Base-by-base conservation (phyloP, 2,888 invertebrate genomes). In the Acleris sparsana region DNA sequence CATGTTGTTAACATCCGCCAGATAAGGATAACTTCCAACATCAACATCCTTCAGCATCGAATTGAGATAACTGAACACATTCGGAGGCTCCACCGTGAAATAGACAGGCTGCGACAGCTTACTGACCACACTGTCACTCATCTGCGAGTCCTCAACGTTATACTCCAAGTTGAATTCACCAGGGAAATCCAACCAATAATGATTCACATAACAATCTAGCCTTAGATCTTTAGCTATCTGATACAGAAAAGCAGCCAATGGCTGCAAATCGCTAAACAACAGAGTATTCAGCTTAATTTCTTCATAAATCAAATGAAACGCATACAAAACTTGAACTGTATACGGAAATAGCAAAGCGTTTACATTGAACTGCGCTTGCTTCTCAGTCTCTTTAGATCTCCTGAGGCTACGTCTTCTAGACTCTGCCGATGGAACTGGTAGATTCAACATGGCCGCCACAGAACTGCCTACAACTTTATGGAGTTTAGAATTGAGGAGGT, bases 141-240 rank as follows among this genome's bases (percentile, higher is more conserved):
- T 91, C 73, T 95, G 94, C 1, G 94, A 92, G 0, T 83, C 85
- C 11, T 72, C 75, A 7, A 84, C 85, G 3, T 85, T 83, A 13
- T 77, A 79, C 57, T 88, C 89, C 57, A 93, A 74, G 18, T 82
- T 79, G 71, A 94, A 94, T 11, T 94, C 87, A 2, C 89, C 83
- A 0, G 98, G 98, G 78, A 95, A 97, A 87, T 98, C 98, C 71
- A 96, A 88, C 93, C 97, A 96, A 82, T 99, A 99, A 83, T 97
- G 96, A 72, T 96, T 94, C 1, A 94, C 93, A 75, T 97, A 98
- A 29, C 93, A 87, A 1, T 94, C 89, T 63, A 97, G 89, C 63
- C 94, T 94, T 75, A 98, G 93, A 87, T 98, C 97, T 51, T 93
- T 93, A 0, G 97, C 94, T 51, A 98, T 81, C 79, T 96, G 96